Evolutionary conservation across 2,797 vertebrate genomes (phyloP).

Genomic region (Phoeniculus purpureus): DNA sequence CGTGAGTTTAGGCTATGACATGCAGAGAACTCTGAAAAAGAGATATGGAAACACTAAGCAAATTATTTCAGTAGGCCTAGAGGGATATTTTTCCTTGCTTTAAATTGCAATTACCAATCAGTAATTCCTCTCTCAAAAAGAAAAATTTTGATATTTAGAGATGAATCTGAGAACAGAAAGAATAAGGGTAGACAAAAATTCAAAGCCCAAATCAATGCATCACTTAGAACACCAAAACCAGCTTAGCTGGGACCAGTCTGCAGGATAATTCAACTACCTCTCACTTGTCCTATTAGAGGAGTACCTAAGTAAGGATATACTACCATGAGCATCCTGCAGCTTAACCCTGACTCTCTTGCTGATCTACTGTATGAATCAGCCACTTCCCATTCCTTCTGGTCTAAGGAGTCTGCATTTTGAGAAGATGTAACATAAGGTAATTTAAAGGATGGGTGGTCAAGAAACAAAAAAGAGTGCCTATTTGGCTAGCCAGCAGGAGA

Average conservation of each 20-base stretch:
- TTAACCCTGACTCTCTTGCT: neutral
- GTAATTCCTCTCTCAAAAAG: neutral
- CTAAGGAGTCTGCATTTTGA: neutral
- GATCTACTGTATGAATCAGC: neutral
- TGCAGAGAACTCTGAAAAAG: neutral
- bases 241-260: neutral
- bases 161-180: neutral
- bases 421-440: neutral
- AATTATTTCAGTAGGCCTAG: neutral
- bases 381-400: neutral
- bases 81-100: neutral
- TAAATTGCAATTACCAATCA: neutral
- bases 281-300: neutral
- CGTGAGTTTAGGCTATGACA: neutral
- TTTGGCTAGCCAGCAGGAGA: neutral
- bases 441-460: neutral
- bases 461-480: neutral
- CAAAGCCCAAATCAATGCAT: neutral
- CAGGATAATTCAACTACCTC: neutral
- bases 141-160: neutral
- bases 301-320: neutral
- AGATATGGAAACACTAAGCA: neutral
- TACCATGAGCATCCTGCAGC: neutral
- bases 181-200: neutral
- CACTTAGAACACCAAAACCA: accelerated